phyloP scores from a whole-genome alignment of 2,113 vertebrate genomes.

The Cyanocitta stelleri region DNA sequence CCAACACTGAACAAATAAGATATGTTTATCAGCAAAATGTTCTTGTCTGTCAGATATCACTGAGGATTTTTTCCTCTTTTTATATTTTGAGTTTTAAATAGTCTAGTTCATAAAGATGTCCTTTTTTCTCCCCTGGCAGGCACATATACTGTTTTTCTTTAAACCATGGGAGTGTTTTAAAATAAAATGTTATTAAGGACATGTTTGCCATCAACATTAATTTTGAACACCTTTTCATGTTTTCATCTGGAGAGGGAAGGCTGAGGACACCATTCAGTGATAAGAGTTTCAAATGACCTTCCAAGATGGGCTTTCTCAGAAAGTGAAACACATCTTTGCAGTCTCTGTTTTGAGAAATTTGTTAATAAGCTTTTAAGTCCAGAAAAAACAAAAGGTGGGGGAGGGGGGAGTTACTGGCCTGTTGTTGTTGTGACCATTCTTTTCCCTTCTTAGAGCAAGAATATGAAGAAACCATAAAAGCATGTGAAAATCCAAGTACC shows the following conservation, averaged over 20 bases:
- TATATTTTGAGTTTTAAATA: constrained; percentile 1
- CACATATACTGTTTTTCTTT: neutral
- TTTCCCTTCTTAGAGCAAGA: neutral
- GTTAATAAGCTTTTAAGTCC: neutral
- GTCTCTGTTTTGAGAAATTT: neutral
- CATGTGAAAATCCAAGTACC: neutral
- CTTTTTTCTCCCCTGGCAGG: neutral
- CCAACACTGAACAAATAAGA: neutral
- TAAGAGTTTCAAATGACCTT: neutral
- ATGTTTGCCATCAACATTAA: neutral
- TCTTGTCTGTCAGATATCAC: neutral
- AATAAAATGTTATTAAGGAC: constrained; percentile 1
- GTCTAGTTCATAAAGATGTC: neutral
- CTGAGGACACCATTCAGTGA: neutral
- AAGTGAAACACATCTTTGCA: neutral
- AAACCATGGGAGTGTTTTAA: neutral
- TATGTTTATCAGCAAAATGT: neutral
- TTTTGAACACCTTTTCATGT: neutral
- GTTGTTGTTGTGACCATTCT: neutral
- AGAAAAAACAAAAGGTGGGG: neutral
- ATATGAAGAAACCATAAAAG: neutral
- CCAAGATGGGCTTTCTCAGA: neutral
- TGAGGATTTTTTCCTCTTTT: neutral
- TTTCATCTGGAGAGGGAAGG: neutral
- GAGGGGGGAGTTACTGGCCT: neutral